These are phyloP conservation scores for Hippoglossus stenolepis DNA, from an alignment of 2,113 vertebrate species.

Conservation along the genomic window DNA sequence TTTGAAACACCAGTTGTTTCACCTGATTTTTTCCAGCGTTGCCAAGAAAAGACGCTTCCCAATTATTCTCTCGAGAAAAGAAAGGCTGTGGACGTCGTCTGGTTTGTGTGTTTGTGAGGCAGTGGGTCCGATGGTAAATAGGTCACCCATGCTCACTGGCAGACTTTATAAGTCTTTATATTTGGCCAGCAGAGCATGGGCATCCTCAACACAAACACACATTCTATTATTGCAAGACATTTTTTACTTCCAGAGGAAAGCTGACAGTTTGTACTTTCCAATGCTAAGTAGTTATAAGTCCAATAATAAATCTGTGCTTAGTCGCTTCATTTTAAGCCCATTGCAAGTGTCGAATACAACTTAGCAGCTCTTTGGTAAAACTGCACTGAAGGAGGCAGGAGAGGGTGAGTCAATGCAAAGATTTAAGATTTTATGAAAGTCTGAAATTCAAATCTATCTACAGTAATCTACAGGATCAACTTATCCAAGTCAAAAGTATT, in stretches of 20 bases:
- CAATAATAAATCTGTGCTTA: constrained; percentile 66
- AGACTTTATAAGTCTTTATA: constrained; percentile 61
- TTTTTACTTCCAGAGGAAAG: constrained; percentile 48
- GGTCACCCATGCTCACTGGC: constrained; percentile 68
- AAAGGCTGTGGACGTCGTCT: constrained; percentile 17
- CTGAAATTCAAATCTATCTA: not conserved
- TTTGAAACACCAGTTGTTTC: constrained; percentile 28
- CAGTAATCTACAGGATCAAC: not conserved
- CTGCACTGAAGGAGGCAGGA: not conserved
- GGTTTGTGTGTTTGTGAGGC: constrained; percentile 38
- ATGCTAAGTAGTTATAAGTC: constrained; percentile 62
- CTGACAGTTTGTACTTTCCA: constrained; percentile 60
- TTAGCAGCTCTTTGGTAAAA: constrained; percentile 10
- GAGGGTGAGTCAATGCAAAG: not conserved
- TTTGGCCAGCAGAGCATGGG: constrained; percentile 62
- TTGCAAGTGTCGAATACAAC: constrained; percentile 36
- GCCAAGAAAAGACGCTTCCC: not conserved
- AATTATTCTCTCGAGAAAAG: constrained; percentile 19
- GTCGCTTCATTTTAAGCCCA: constrained; percentile 60
- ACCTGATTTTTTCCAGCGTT: constrained; percentile 20
- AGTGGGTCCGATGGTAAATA: constrained; percentile 54
- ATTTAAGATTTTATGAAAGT: not conserved
- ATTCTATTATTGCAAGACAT: constrained; percentile 53
- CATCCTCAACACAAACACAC: constrained; percentile 35
- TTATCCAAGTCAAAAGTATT: not conserved